A percentile compares a stretch with the other conserved stretches of the same genome.
Conservation (phyloP, 2,113 vertebrate genomes). For the Neopipo cinnamomea region DNA sequence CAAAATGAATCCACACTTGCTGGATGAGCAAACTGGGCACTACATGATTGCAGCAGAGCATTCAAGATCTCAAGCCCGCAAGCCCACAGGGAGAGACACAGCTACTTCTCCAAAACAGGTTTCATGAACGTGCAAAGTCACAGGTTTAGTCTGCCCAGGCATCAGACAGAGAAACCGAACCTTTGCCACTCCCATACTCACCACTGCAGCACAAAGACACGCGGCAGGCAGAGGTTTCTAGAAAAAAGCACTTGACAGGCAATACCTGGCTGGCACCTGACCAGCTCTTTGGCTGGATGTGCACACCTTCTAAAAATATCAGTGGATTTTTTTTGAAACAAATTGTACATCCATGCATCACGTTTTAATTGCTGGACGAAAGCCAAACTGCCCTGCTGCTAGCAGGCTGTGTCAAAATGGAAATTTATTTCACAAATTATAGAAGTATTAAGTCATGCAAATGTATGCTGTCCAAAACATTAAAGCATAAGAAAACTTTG, state of each 20-base stretch:
- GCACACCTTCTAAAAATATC: neutral
- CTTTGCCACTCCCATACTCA: neutral
- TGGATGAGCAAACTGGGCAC: neutral
- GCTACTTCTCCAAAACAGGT: neutral
- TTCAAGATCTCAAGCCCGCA: neutral
- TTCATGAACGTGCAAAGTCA: rapidly evolving
- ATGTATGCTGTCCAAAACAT: neutral
- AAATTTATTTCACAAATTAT: neutral
- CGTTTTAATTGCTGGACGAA: neutral
- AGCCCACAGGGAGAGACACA: neutral
- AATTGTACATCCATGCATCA: neutral
- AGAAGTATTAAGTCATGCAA: neutral
- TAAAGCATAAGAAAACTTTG: neutral
- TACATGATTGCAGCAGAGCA: rapidly evolving
- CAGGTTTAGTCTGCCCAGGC: neutral
- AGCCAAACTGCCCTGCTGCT: neutral
- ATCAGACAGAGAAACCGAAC: neutral
- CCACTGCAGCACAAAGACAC: rapidly evolving
- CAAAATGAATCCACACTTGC: neutral
- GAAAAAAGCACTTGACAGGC: neutral
- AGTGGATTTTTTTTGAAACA: neutral
- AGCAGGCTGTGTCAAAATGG: neutral
- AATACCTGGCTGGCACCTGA: neutral
- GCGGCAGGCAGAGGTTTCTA: rapidly evolving
- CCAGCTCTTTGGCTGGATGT: neutral